Percentiles rank a stretch among this genome's conserved stretches.
These are phyloP conservation scores for Varanus salvator DNA, from an alignment of 2,113 vertebrate genomes.

Conservation along the genomic window DNA sequence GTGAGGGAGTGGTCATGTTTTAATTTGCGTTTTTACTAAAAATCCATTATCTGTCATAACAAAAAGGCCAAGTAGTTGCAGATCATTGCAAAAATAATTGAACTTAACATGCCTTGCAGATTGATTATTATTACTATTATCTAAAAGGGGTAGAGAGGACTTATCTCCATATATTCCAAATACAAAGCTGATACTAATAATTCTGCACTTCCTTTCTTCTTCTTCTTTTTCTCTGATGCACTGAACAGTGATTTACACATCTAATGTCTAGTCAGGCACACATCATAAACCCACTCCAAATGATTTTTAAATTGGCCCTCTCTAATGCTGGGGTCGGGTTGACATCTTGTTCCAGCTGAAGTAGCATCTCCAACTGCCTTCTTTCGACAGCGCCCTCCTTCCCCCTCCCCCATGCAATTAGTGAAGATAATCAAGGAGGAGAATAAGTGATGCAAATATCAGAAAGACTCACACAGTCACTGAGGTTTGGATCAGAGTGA, in stretches of 20 bases:
- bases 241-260: conserved; percentile 63
- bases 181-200: conserved; percentile 42
- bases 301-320: conserved; percentile 70
- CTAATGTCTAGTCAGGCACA: conserved; percentile 52
- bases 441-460: conserved; percentile 52
- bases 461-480: conserved; percentile 36
- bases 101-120: not conserved
- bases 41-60: conserved; percentile 24
- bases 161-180: conserved; percentile 30
- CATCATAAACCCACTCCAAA: conserved; percentile 67
- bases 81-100: conserved; percentile 9
- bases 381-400: conserved; percentile 19
- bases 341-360: conserved; percentile 76
- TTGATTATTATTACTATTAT: not conserved
- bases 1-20: not conserved
- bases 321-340: conserved; percentile 61
- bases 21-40: conserved; percentile 9
- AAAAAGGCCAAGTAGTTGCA: not conserved
- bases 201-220: conserved; percentile 36
- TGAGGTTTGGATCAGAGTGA: conserved; percentile 48
- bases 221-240: conserved; percentile 34
- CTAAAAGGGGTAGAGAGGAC: not conserved
- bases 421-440: conserved; percentile 59
- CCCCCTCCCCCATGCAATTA: conserved; percentile 59
- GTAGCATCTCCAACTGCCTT: conserved; percentile 66